Evolutionary conservation across 1,140 invertebrate species (phyloP).

Genomic region (Periplaneta americana): DNA sequence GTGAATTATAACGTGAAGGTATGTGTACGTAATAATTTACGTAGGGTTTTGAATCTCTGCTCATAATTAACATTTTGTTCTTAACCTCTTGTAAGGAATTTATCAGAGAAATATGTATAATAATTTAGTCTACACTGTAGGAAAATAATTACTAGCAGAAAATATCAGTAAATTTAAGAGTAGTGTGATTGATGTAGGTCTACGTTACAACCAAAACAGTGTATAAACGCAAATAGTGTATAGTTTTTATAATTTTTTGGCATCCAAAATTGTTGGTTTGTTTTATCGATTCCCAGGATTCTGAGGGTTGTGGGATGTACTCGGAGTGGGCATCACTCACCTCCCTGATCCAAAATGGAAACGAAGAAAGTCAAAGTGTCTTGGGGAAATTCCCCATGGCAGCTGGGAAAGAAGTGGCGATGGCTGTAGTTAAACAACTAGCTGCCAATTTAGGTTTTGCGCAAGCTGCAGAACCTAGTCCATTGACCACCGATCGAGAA

Average conservation of each 20-base stretch:
- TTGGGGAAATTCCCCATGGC: slow-evolving; percentile 76
- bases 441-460: slow-evolving; percentile 69
- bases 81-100: too few relatives aligned
- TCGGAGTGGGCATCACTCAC: slow-evolving; percentile 79
- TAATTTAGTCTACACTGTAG: too few relatives aligned
- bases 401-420: slow-evolving; percentile 74
- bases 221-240: too few relatives aligned
- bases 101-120: too few relatives aligned
- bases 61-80: too few relatives aligned
- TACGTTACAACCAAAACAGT: too few relatives aligned
- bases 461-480: slow-evolving; percentile 68
- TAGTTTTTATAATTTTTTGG: too few relatives aligned
- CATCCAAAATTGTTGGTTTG: too few relatives aligned
- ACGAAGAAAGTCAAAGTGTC: slow-evolving; percentile 66
- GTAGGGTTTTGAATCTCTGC: too few relatives aligned
- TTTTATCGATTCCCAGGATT: not conserved
- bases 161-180: too few relatives aligned
- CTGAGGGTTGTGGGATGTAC: slow-evolving; percentile 65
- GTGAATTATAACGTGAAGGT: slow-evolving; percentile 57
- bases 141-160: too few relatives aligned
- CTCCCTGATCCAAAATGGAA: slow-evolving; percentile 56
- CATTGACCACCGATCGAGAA: slow-evolving; percentile 69
- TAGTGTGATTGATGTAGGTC: too few relatives aligned
- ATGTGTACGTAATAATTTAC: slow-evolving; percentile 31
- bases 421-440: slow-evolving; percentile 76